Evolutionary conservation across 1,140 invertebrate genomes (phyloP).

Genomic region (Triops cancriformis): DNA sequence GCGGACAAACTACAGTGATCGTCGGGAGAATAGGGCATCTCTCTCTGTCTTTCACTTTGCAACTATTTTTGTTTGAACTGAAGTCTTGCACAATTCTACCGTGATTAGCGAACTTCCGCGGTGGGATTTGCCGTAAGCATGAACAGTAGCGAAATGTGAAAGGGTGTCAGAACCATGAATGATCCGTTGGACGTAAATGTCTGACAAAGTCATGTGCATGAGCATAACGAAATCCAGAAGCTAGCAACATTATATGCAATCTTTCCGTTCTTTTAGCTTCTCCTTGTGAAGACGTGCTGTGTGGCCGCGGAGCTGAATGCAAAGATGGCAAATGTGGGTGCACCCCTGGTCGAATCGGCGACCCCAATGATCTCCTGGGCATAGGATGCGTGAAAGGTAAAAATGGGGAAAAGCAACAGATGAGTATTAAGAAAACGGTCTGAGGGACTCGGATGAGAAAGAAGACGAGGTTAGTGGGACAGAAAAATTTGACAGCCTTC

Average conservation of each 20-base stretch:
- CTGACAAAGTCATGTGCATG: neutral
- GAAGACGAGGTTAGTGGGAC: neutral
- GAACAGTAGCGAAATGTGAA: neutral
- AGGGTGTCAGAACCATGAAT: neutral
- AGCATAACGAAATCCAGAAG: neutral
- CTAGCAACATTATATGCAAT: neutral
- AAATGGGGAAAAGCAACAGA: neutral
- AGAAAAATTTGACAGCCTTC: neutral
- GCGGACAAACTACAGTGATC: no score
- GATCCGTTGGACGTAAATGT: neutral
- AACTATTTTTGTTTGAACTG: neutral
- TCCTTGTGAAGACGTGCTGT: neutral
- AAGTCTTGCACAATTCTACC: neutral
- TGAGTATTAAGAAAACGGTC: neutral
- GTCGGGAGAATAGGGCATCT: no score
- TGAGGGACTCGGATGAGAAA: neutral
- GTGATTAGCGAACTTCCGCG: neutral
- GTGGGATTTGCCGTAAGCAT: neutral
- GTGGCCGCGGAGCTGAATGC: slow-evolving; percentile 1
- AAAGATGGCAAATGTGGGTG: neutral
- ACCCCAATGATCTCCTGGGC: slow-evolving; percentile 8
- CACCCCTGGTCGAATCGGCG: neutral
- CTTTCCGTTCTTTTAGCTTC: neutral
- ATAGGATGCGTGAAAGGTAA: neutral
- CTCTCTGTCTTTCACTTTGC: neutral